Evolutionary conservation across 2,888 invertebrate genomes (phyloP), one percentile per base, ranked within the genome.

Genomic region (Terebella lapidaria): DNA sequence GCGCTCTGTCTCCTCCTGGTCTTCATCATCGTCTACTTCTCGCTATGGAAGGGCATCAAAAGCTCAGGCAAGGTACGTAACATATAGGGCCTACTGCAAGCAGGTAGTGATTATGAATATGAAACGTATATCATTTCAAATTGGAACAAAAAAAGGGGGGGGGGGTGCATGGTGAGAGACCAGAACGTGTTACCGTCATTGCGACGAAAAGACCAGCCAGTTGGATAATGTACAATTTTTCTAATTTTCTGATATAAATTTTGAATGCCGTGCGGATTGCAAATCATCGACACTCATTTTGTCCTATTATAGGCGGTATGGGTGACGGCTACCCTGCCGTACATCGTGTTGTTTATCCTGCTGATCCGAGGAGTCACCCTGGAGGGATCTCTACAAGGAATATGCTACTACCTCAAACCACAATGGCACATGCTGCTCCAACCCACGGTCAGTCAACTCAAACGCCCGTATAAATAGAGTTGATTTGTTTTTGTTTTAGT

Each of bases 271-370:
- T n/a, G n/a, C n/a, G n/a, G n/a, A n/a, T n/a, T n/a, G n/a, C n/a
- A n/a, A n/a, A n/a, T n/a, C n/a, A n/a, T n/a, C n/a, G n/a, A n/a
- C n/a, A n/a, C n/a, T n/a, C n/a, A n/a, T n/a, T n/a, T 35, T 35
- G 42, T 15, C n/a, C 42, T 35, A 35, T 35, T 35, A 15, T 78
- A 91, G 90, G 91, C 91, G 62, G 94, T 94, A 57, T 95, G 94
- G 94, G 88, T 95, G 62, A 95, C 95, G 25, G 95, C 95, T 1
- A 82, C 94, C 62, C 90, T 93, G 42, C 95, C 95, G 0, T 95
- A 95, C 78, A 86, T 90, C 27, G 92, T 95, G 30, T 85, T 95
- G 47, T 84, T 94, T 67, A 92, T 94, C 67, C 85, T 95, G 27
- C 83, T 94, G 56, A 65, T 88, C 27, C 85, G 92, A 58, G 93